Evolutionary conservation across 2,888 invertebrate genomes (phyloP).

Genomic region (Taphrorychus bicolor): DNA sequence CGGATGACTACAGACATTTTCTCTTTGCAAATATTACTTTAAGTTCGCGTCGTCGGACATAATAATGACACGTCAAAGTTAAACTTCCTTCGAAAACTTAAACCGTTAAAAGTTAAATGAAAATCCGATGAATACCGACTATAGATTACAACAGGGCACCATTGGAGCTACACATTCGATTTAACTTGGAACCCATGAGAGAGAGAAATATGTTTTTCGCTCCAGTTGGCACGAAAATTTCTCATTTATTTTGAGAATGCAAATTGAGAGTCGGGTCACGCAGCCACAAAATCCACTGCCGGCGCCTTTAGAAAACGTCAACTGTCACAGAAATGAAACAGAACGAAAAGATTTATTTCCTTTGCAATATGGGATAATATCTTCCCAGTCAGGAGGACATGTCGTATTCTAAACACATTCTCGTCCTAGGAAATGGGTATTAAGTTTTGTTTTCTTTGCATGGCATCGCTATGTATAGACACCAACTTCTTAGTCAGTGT

Average conservation of each 20-base stretch:
- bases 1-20: constrained; percentile 1
- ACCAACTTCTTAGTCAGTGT: too few species aligned
- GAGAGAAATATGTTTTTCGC: constrained; percentile 31
- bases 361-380: constrained; percentile 36
- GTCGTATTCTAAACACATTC: constrained; percentile 22
- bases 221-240: constrained; percentile 29
- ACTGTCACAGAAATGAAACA: constrained; percentile 37
- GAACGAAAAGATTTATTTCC: constrained; percentile 38
- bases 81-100: not conserved
- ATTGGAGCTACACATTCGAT: not conserved
- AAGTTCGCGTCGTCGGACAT: not conserved
- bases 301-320: constrained; percentile 36
- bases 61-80: not conserved
- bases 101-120: constrained; percentile 4
- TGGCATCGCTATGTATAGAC: too few species aligned
- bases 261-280: constrained; percentile 38
- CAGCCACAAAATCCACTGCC: constrained; percentile 32
- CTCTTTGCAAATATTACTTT: not conserved
- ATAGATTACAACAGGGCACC: not conserved
- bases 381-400: constrained; percentile 32
- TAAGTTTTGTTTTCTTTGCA: not conserved
- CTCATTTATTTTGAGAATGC: constrained; percentile 38
- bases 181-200: constrained; percentile 1
- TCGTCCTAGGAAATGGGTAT: not conserved
- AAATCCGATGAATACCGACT: not conserved